phyloP scores from a whole-genome alignment of 2,113 vertebrate species.

The Osmerus eperlanus region DNA sequence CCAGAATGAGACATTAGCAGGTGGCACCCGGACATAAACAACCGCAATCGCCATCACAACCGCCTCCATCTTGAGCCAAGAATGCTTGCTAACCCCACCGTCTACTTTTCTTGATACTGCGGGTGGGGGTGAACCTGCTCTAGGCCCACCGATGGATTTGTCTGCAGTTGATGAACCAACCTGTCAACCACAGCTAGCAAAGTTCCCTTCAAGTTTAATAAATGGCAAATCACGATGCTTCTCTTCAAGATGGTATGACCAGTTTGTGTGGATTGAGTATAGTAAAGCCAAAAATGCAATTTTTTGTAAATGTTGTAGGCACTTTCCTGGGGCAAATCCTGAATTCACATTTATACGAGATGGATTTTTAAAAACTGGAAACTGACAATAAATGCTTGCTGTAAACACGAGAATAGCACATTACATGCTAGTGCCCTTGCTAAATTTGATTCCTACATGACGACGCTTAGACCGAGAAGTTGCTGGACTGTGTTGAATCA shows the following conservation, averaged over 20 bases:
- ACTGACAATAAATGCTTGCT: neutral
- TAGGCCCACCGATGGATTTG: no score
- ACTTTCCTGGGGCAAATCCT: neutral
- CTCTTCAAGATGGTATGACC: no score
- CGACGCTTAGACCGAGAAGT: neutral
- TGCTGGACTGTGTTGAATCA: neutral
- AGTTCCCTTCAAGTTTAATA: no score
- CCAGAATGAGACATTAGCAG: neutral
- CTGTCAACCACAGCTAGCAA: no score
- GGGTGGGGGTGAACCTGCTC: no score
- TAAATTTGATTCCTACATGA: conserved; percentile 6
- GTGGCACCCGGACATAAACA: conserved; percentile 12
- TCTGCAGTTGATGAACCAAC: no score
- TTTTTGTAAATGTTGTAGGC: no score
- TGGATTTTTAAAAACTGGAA: conserved; percentile 12
- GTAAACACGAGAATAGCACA: conserved; percentile 13
- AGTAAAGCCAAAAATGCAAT: no score
- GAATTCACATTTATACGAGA: conserved; percentile 3
- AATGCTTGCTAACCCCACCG: neutral
- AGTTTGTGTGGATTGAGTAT: no score
- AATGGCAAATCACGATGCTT: no score
- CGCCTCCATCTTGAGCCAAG: neutral
- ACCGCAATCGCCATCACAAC: neutral
- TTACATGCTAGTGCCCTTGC: conserved; percentile 13
- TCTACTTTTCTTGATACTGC: neutral